phyloP scores from a whole-genome alignment of 2,113 vertebrate genomes.

The Albula goreensis region DNA sequence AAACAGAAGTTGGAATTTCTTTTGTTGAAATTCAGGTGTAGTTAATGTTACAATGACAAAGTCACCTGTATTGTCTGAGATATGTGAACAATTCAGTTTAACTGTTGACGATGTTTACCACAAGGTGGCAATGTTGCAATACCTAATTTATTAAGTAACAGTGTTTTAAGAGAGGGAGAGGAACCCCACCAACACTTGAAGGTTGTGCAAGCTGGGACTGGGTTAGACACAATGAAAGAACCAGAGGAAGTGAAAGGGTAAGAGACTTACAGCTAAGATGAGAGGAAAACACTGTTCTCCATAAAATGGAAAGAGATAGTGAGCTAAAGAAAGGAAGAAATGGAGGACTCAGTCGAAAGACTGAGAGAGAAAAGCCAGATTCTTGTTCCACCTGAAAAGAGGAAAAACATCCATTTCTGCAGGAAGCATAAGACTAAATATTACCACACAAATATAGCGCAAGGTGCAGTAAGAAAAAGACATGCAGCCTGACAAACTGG shows the following conservation, averaged over 20 bases:
- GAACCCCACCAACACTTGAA: not conserved
- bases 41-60: too few relatives aligned
- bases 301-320: constrained; percentile 33
- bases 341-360: constrained; percentile 57
- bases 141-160: too few relatives aligned
- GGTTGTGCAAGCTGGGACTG: not conserved
- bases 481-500: too few relatives aligned
- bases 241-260: constrained; percentile 14
- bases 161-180: too few relatives aligned
- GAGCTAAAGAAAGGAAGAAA: constrained; percentile 33
- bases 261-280: constrained; percentile 65
- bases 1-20: too few relatives aligned
- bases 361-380: constrained; percentile 60
- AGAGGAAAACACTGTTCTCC: constrained; percentile 50
- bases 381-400: constrained; percentile 54
- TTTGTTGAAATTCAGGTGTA: too few relatives aligned
- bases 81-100: not conserved
- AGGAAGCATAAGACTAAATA: constrained; percentile 50
- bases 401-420: constrained; percentile 61
- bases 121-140: constrained; percentile 6
- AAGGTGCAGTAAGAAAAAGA: constrained; percentile 8
- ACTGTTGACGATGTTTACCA: not conserved
- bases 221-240: constrained; percentile 24
- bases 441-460: constrained; percentile 16
- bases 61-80: too few relatives aligned